A percentile compares a stretch with the other conserved stretches of the same genome.
These are phyloP conservation scores for Galaxea fascicularis DNA, from an alignment of 92 coral and sea anemone species.

Conservation along the genomic window DNA sequence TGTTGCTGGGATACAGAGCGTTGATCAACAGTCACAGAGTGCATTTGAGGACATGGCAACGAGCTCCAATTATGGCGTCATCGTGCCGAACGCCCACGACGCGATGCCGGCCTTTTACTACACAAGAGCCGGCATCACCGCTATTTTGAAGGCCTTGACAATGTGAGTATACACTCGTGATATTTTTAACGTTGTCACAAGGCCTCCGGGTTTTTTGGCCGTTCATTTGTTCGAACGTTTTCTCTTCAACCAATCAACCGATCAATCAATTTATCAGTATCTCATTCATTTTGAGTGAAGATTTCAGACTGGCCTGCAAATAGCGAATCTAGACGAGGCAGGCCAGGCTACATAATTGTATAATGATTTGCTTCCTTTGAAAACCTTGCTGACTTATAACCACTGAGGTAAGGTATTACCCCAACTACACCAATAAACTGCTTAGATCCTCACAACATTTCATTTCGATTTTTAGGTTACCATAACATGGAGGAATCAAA, in stretches of 20 bases:
- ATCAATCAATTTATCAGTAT: too few relatives aligned
- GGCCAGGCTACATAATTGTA: too few relatives aligned
- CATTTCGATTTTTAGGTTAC: background rate
- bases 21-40: background rate
- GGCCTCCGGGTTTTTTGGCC: too few relatives aligned
- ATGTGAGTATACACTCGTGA: background rate
- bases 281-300: too few relatives aligned
- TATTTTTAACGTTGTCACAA: background rate
- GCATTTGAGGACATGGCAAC: background rate
- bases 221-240: too few relatives aligned
- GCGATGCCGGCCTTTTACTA: background rate
- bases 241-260: too few relatives aligned
- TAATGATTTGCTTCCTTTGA: too few relatives aligned
- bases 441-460: background rate
- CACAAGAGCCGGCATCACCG: background rate
- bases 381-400: too few relatives aligned
- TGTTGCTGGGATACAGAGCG: constrained; percentile 1
- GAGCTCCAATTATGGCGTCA: background rate
- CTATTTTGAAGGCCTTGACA: background rate
- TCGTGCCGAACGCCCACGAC: background rate
- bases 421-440: background rate
- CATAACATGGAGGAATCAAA: background rate
- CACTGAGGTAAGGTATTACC: too few relatives aligned
- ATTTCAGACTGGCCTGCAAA: too few relatives aligned
- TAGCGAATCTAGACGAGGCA: too few relatives aligned